Base-by-base conservation (phyloP, 2,888 invertebrate genomes). In the Miltochrista miniata region DNA sequence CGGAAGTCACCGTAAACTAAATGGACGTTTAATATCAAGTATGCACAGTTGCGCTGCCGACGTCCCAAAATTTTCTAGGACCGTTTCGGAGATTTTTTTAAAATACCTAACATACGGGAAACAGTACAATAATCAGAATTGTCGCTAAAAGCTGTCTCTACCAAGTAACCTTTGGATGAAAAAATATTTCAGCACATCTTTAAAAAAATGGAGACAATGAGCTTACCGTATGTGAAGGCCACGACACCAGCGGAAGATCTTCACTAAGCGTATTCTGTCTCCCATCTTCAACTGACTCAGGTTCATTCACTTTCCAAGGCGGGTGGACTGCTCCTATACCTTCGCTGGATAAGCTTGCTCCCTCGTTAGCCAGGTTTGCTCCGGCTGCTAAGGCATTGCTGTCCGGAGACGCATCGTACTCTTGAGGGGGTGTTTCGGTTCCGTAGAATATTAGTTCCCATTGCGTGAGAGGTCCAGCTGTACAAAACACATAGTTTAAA, bases 391-490 rank as follows among this genome's bases (percentile, higher is more conserved):
- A 81, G 12, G 92, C 83, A 61, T 93, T 93, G 18, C 73, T 81
- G 42, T 85, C 85, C 4, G 92, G 94, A 2, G 96, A 96, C 31
- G 95, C 96, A 76, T 96, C 88, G 38, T 83, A 87, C 43, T 93
- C 93, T 72, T 94, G 93, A 8, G 94, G 89, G 0, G 94, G 93
- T 1, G 87, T 85, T 61, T 94, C 94, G 1, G 97, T 97, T 37
- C 97, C 97, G 83, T 96, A 96, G 80, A 97, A 94, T 73, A 96
- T 95, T 73, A 97, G 84, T 81, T 96, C 95, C 97, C 97, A 97
- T 68, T 96, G 95, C 45, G 94, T 93, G 51, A 97, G 87, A 1
- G 90, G 90, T 35, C 90, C 90, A 72, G 94, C 93, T 72, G 93
- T 87, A 15, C 9, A 38, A 41, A 36, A 35, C n/a, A 33, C 33